Conservation (phyloP, 2,113 vertebrate genomes). For the Ictalurus punctatus region DNA sequence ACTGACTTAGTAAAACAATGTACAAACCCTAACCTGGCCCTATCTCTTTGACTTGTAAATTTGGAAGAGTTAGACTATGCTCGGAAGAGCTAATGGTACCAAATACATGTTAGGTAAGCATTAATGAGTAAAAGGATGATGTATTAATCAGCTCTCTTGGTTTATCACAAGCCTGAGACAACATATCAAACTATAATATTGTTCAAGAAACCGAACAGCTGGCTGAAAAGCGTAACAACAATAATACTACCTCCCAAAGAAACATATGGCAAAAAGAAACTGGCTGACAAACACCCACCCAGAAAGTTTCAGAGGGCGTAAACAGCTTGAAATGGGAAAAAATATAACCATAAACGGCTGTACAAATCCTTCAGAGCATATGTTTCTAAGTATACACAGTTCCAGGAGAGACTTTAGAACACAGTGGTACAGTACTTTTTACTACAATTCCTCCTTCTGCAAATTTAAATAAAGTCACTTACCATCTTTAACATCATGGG, state of each 20-base stretch:
- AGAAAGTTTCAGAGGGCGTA: conserved; percentile 4
- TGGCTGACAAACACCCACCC: background rate
- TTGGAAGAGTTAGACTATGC: background rate
- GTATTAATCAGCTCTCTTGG: background rate
- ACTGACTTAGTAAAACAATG: background rate
- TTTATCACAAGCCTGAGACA: background rate
- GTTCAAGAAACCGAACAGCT: background rate
- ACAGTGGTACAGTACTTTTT: background rate
- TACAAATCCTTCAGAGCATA: background rate
- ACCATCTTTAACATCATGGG: background rate
- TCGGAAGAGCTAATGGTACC: background rate
- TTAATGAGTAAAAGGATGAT: background rate
- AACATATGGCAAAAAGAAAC: conserved; percentile 32
- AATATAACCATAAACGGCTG: background rate
- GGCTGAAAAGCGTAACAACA: background rate
- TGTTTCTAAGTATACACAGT: background rate
- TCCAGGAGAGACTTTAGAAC: background rate
- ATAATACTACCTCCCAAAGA: conserved; percentile 6
- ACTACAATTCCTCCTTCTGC: background rate
- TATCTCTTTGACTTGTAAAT: background rate
- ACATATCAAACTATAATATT: background rate
- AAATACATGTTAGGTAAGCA: background rate
- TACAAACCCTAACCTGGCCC: background rate
- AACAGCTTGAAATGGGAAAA: background rate
- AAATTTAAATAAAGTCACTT: background rate